Conservation (phyloP, 1,140 invertebrate genomes). For the Lepidotrigona ventralis region DNA sequence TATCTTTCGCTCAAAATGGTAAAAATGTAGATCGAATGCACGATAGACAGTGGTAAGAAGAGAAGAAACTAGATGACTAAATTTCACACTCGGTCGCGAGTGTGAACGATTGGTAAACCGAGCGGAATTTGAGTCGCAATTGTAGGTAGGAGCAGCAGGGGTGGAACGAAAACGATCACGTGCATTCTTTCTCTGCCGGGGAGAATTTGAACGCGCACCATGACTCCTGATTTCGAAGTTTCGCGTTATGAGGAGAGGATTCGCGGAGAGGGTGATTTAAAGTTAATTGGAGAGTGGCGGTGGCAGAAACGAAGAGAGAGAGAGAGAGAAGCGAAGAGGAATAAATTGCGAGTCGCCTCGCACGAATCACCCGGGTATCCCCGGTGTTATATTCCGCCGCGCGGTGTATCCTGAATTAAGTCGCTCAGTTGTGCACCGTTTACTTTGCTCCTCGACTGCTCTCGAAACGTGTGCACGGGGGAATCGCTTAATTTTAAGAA, state of each 20-base stretch:
- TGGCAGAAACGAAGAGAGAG: conserved; percentile 34
- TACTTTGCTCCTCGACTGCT: conserved; percentile 60
- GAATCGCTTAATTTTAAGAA: conserved; percentile 64
- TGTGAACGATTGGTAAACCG: not conserved
- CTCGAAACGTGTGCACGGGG: conserved; percentile 52
- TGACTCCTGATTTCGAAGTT: conserved; percentile 61
- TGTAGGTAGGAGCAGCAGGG: too few relatives aligned
- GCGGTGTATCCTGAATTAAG: conserved; percentile 64
- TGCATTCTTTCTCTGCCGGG: not conserved
- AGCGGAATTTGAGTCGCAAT: not conserved
- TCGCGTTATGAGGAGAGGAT: conserved; percentile 53
- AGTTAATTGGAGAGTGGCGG: conserved; percentile 65
- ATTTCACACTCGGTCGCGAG: not conserved
- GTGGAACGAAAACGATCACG: conserved; percentile 36
- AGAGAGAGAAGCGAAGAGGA: conserved; percentile 37
- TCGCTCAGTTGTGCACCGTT: conserved; percentile 64
- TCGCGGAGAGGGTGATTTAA: conserved; percentile 58
- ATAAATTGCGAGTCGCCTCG: conserved; percentile 66
- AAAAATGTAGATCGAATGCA: not conserved
- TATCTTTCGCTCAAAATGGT: not conserved
- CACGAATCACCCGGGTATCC: conserved; percentile 30
- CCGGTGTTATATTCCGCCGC: conserved; percentile 42
- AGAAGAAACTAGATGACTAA: not conserved
- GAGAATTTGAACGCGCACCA: conserved; percentile 36
- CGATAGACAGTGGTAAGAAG: not conserved